Percentiles rank a stretch among this genome's conserved stretches.
These are phyloP conservation scores for Pocillopora meandrina DNA, from an alignment of 92 coral and sea anemone species.

Conservation along the genomic window DNA sequence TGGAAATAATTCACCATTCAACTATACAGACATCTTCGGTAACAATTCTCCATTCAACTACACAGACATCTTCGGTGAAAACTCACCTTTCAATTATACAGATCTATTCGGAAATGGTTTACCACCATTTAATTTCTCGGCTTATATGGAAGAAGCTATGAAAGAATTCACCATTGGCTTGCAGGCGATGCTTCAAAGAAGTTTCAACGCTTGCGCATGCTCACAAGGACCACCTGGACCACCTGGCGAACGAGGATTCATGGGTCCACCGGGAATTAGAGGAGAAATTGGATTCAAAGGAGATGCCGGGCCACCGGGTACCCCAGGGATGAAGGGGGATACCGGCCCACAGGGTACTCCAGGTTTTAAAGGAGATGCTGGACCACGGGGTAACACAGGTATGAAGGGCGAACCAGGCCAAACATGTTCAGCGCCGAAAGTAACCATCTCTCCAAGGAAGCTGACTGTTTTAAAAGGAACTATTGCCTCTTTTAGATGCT, in stretches of 20 bases:
- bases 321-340: background rate
- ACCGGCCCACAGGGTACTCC: slow-evolving; percentile 15
- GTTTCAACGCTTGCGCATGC: background rate
- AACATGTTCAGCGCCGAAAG: slow-evolving; percentile 12
- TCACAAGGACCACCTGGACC: slow-evolving; percentile 14
- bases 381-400: slow-evolving; percentile 17
- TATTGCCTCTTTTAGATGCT: slow-evolving; percentile 14
- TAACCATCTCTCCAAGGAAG: background rate
- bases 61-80: background rate
- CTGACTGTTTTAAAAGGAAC: slow-evolving; percentile 4
- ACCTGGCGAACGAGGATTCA: no score
- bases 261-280: background rate
- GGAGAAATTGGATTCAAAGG: slow-evolving; percentile 25
- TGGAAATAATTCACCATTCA: no score
- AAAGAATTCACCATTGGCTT: background rate
- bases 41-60: no score
- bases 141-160: background rate
- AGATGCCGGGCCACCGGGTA: background rate
- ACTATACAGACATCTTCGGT: no score
- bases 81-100: background rate
- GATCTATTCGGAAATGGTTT: background rate
- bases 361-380: slow-evolving; percentile 26
- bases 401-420: slow-evolving; percentile 34
- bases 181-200: background rate
- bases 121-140: background rate